Base-by-base conservation (phyloP, 23 tunicate species). In the Diplosoma virens region DNA sequence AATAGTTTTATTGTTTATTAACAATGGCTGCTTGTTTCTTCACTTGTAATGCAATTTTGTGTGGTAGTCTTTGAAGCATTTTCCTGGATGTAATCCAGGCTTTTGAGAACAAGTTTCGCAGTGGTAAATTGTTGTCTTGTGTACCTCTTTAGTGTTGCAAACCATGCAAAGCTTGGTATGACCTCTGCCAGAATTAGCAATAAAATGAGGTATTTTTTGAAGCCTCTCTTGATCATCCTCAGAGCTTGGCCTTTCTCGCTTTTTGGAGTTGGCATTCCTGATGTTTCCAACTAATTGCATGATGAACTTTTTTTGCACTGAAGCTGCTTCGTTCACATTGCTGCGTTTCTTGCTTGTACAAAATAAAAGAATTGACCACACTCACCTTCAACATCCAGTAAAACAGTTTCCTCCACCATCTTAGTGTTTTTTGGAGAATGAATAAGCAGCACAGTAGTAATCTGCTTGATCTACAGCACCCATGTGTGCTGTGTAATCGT, bases 391-490 rank as follows among this genome's bases (percentile, higher is more conserved):
- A 16, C 35, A 28, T 28, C 70, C 70, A 63, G 37, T 26, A 63
- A 30, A 63, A 63, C 35, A 63, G 70, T n/a, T 26, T 63, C 70
- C 70, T 63, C 70, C 70, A 63, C 70, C 70, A 63, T 30, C 70
- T 63, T 28, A 63, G 70, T 6, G 70, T 63, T 28, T 63, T 63
- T 36, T 28, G 33, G 70, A 27, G 35, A 63, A 28, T 6, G 70
- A 63, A 28, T 63, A 63, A 28, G 70, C n/a, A n/a, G n/a, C 35
- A 28, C 70, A 63, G 37, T 63, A 63, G 37, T 63, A 36, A 63
- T 63, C 35, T 25, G 70, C 35, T 27, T 30, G 33, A 28, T 63
- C 35, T 27, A 63, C 35, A 63, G 70, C 70, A 28, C 70, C 70
- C 70, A 63, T 63, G 70, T 63, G 14, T 28, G 33, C 35, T 7